Percentiles rank a stretch among this genome's conserved stretches.
phyloP scores from a whole-genome alignment of 2,113 vertebrate genomes.

The Seriola rivoliana region DNA sequence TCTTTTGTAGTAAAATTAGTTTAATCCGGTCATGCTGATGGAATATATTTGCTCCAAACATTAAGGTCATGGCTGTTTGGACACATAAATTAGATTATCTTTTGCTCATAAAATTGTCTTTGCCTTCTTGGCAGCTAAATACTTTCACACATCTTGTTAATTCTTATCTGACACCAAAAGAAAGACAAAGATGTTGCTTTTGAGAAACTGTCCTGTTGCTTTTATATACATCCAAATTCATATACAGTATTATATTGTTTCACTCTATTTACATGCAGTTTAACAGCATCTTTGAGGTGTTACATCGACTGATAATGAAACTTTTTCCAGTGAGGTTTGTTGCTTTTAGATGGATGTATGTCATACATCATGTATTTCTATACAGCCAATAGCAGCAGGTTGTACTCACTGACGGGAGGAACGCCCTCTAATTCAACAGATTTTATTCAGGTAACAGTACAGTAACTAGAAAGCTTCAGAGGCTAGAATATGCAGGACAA shows the following conservation, averaged over 20 bases:
- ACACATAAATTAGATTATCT: background rate
- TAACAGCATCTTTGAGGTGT: background rate
- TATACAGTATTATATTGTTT: background rate
- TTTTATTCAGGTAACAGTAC: conserved; percentile 16
- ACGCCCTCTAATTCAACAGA: background rate
- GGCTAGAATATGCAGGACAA: background rate
- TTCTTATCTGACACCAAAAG: background rate
- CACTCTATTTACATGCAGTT: background rate
- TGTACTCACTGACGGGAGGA: background rate
- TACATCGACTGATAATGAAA: background rate
- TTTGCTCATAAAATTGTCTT: background rate
- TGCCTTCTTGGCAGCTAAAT: background rate
- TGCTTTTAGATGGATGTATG: background rate
- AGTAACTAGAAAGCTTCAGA: no score
- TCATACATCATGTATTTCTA: background rate
- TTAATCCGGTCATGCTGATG: background rate
- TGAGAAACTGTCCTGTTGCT: background rate
- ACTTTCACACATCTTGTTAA: background rate
- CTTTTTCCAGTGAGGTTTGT: background rate
- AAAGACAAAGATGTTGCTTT: conserved; percentile 4
- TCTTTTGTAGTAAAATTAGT: background rate
- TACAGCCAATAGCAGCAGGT: background rate
- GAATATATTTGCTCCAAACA: background rate
- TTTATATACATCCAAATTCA: background rate
- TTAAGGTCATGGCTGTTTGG: conserved; percentile 5